Base-by-base conservation (phyloP, 2,797 vertebrate genomes). In the Takifugu rubripes region DNA sequence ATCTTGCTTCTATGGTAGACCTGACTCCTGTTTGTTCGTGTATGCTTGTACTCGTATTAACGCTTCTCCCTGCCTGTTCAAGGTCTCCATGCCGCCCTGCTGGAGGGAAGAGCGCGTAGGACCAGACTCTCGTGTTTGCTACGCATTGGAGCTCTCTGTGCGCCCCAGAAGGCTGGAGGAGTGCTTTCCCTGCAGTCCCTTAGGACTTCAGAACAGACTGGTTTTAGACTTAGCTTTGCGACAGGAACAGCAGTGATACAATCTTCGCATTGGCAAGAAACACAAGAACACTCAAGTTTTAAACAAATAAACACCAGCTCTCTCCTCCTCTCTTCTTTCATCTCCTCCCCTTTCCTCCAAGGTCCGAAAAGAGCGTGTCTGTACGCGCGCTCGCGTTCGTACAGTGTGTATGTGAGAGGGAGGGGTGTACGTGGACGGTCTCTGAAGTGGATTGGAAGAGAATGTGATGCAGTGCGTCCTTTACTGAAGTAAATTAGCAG, bases 381-480 rank as follows among this genome's bases (percentile, higher is more conserved):
- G 60, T n/a, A 29, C 11, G 49, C 17, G 67, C 58, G 72, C 15
- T 66, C 48, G 60, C 76, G 53, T 61, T 74, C 73, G 56, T 72
- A 60, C 56, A 43, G 64, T 77, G 80, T 70, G 42, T 59, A 69
- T 83, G 81, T 81, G 79, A 59, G 33, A 21, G 21, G 21, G 21
- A 21, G 21, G 21, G 21, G 21, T 21, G 21, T 21, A 21, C 21
- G 21, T 21, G 21, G 21, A 21, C 21, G 21, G 21, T 21, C 21
- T 21, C 21, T 67, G 36, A 40, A 40, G 16, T 2, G 60, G 74
- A 57, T 78, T 77, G 76, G 78, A 77, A 65, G 72, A 73, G 67
- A 78, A 54, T 44, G 67, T 63, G 61, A 72, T 75, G 77, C 73
- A 36, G 75, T 7, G 79, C 80, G 70, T 58, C 77, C 69, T 50